Evolutionary conservation across 2,888 invertebrate genomes (phyloP).

Genomic region (Synergus japonicus): DNA sequence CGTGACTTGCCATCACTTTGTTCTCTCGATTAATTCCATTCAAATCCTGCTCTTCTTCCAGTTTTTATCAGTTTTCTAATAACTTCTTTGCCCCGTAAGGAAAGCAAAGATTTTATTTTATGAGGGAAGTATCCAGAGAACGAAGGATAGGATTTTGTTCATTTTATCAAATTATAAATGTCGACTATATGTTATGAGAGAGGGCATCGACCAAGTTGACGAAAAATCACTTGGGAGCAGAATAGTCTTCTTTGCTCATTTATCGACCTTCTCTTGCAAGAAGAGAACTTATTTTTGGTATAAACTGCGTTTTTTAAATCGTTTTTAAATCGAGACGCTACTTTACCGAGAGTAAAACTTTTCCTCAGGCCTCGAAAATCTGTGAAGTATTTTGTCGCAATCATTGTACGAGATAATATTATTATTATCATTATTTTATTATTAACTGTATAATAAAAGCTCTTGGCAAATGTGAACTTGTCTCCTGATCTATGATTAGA

Average conservation of each 20-base stretch:
- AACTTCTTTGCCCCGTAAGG: background rate
- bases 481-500: no score
- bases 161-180: background rate
- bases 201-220: background rate
- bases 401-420: slow-evolving; percentile 39
- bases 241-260: no score
- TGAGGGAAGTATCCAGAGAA: slow-evolving; percentile 8
- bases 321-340: background rate
- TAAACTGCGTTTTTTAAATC: background rate
- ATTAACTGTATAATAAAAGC: slow-evolving; percentile 66
- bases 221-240: background rate
- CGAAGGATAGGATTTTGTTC: background rate
- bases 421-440: slow-evolving; percentile 57
- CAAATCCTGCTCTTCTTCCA: background rate
- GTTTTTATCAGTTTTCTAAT: background rate
- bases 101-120: background rate
- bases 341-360: slow-evolving; percentile 15
- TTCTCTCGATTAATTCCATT: slow-evolving; percentile 21
- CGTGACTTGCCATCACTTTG: slow-evolving; percentile 34
- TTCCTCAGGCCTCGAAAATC: slow-evolving; percentile 38
- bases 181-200: no score
- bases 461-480: slow-evolving; percentile 60
- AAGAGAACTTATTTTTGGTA: slow-evolving; percentile 29
- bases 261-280: background rate
- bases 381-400: slow-evolving; percentile 31